Base-by-base conservation (phyloP, 1,140 invertebrate genomes). In the Drosophila nikananu region DNA sequence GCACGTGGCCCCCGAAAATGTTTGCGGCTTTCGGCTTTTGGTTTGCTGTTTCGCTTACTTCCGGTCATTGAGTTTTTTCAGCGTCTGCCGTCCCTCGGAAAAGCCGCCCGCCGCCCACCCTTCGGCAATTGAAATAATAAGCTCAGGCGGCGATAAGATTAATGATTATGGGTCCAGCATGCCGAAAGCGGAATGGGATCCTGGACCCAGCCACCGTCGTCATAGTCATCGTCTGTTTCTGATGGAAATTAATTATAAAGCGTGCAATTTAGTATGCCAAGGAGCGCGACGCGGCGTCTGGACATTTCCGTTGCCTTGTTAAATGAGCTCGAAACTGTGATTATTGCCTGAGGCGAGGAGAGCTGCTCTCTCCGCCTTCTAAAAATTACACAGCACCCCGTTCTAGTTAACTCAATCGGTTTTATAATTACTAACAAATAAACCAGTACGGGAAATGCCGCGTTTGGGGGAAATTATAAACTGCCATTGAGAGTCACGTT, bases 181-280 rank as follows among this genome's bases (percentile, higher is more conserved):
- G 30, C 81, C 86, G 78, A 66, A 71, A 75, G 35, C 21, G 37
- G 21, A 57, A 37, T n/a, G 25, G 25, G 55, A 51, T n/a, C 21
- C 49, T 30, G 37, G 55, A 25, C 63, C 21, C 32, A n/a, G 30
- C 48, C 35, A 67, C 62, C 66, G 62, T 80, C 76, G 63, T 72
- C 42, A 64, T 52, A 67, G 75, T 68, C 65, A 64, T 87, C 86
- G 91, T 92, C 91, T 92, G 91, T 92, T 92, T 91, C 75, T 92
- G 91, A 92, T 92, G 83, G 91, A 91, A 92, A 92, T 92, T 92
- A 92, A 92, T 92, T 92, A 92, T 91, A 91, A 91, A 87, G 87
- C 86, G 89, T 92, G 83, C 87, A 91, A 81, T 91, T 90, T 90
- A 90, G 86, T 90, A 70, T 82, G 75, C 79, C 75, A 57, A 30